Conservation (phyloP, 2,113 vertebrate species). For the Pontoporia blainvillei region DNA sequence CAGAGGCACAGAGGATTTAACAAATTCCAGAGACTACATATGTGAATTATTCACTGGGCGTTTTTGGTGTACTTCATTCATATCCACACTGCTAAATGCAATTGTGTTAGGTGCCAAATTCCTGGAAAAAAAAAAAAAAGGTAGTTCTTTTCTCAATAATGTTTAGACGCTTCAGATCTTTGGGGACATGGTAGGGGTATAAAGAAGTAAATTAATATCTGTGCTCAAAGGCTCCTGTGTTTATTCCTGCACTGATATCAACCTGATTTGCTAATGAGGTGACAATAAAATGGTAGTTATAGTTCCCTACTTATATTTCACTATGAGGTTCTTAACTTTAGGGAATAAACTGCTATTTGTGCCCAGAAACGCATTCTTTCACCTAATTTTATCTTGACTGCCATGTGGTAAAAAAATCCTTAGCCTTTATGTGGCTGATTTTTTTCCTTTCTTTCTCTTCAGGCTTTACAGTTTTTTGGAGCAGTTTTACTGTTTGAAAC, state of each 20-base stretch:
- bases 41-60: background rate
- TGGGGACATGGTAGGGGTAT: background rate
- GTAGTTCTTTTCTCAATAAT: background rate
- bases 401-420: background rate
- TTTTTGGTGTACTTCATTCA: background rate
- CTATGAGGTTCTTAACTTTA: background rate
- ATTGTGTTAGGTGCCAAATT: background rate
- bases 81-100: background rate
- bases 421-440: background rate
- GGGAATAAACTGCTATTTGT: background rate
- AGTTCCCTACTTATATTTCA: background rate
- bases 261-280: background rate
- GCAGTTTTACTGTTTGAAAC: background rate
- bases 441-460: background rate
- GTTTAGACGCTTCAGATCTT: background rate
- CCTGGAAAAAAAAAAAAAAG: background rate
- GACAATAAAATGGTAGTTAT: background rate
- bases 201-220: background rate
- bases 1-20: background rate
- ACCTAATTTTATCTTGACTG: background rate
- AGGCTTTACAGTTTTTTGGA: background rate
- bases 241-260: background rate
- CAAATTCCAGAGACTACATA: background rate
- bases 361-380: background rate
- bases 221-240: background rate